Evolutionary conservation across 1,140 invertebrate genomes (phyloP).

Genomic region (Cyclargus thomasi): DNA sequence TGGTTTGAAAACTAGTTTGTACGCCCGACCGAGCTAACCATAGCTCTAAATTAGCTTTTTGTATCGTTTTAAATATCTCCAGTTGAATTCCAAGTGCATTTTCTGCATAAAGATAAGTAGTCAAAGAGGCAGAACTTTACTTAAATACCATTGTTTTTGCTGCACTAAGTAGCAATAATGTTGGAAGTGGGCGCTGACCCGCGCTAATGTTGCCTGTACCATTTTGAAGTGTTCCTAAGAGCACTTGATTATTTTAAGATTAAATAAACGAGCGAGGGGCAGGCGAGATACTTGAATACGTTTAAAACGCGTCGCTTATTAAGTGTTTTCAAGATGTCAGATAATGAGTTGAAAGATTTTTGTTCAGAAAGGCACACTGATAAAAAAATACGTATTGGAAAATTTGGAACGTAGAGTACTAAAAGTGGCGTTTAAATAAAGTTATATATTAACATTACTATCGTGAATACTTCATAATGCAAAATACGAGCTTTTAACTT

Average conservation of each 20-base stretch:
- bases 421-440: no score
- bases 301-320: conserved; percentile 4
- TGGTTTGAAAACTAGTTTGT: background rate
- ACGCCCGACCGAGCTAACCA: background rate
- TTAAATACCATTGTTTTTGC: conserved; percentile 58
- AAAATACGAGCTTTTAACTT: background rate
- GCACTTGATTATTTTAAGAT: conserved; percentile 30
- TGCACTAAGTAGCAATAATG: conserved; percentile 52
- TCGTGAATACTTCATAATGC: no score
- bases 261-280: conserved; percentile 23
- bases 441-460: no score
- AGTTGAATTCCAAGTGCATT: conserved; percentile 17
- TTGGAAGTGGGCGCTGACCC: conserved; percentile 49
- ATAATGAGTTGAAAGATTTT: conserved; percentile 1
- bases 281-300: conserved; percentile 2
- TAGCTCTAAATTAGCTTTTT: conserved; percentile 8
- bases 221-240: conserved; percentile 36
- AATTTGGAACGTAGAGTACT: no score
- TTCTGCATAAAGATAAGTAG: conserved; percentile 37
- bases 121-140: conserved; percentile 39
- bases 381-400: no score
- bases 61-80: conserved; percentile 9
- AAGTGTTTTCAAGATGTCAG: conserved; percentile 12
- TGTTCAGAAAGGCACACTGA: background rate
- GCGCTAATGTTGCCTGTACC: conserved; percentile 48